Base-by-base conservation (phyloP, 1,140 invertebrate genomes). In the Euura lappo region DNA sequence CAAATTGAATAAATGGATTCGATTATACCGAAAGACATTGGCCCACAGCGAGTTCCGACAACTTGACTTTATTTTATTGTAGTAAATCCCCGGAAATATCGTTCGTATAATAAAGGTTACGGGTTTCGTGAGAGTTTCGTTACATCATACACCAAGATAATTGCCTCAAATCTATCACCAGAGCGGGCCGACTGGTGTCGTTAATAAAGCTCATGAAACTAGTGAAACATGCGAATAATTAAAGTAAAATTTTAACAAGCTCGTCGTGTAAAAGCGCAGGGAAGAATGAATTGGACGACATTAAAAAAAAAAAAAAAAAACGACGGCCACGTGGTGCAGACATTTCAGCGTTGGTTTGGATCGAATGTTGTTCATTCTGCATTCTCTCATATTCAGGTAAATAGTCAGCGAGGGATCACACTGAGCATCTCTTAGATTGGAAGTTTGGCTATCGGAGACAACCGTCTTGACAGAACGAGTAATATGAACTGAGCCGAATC, bases 161-260 rank as follows among this genome's bases (percentile, higher is more conserved):
- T 60, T 60, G 51, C 51, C 8, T 60, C 13, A n/a, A 6, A 60
- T 60, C 51, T 60, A 60, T 60, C 13, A 60, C 3, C 13, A 11
- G 3, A 6, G 51, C 8, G 13, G 5, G 8, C 13, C 8, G 51
- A 60, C 51, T 60, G 51, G 51, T 60, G 4, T 60, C 51, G 13
- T 60, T 60, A 60, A 60, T 60, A 60, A 11, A 60, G 51, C 51
- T 60, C 51, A 60, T 60, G 10, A 60, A 3, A 60, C 51, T 60
- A n/a, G 8, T 60, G 51, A 60, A n/a, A 60, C 4, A 60, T 60
- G 51, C 28, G 28, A 28, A 28, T 28, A 28, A 60, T 3, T n/a
- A 6, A 11, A 60, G 51, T 60, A 60, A 60, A 60, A 60, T 60
- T 60, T 60, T 60, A 60, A 60, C 51, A 60, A 60, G 51, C 51